A percentile compares a stretch with the other conserved stretches of the same genome.
phyloP scores from a whole-genome alignment of 1,140 invertebrate species.

The Atta cephalotes region DNA sequence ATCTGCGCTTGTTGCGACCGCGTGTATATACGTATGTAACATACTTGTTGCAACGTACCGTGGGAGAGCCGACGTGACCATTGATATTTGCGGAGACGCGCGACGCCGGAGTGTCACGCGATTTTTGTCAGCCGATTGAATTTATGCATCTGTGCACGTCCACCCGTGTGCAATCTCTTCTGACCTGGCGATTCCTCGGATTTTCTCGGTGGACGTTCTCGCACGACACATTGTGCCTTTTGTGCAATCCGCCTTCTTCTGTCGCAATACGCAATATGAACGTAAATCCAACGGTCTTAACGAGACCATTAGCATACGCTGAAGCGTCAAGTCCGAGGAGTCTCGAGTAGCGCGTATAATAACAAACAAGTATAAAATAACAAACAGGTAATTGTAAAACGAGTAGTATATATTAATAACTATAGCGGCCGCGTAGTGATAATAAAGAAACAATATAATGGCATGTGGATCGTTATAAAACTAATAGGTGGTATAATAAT shows the following conservation, averaged over 20 bases:
- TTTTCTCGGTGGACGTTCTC: conserved; percentile 21
- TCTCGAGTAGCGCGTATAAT: conserved; percentile 4
- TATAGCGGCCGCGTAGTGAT: not conserved
- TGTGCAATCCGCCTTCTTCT: conserved; percentile 22
- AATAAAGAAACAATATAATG: conserved; percentile 2
- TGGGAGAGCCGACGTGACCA: conserved; percentile 73
- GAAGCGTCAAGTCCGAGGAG: not conserved
- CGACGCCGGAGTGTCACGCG: conserved; percentile 50
- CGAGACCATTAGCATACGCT: conserved; percentile 59
- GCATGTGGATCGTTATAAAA: conserved; percentile 1
- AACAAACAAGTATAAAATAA: conserved; percentile 42
- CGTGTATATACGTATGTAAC: not conserved
- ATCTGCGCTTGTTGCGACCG: conserved; percentile 8
- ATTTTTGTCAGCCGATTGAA: conserved; percentile 54
- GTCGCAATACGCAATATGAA: conserved; percentile 12
- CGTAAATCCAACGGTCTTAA: conserved; percentile 50
- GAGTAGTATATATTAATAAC: conserved; percentile 30
- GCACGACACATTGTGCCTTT: conserved; percentile 25
- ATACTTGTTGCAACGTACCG: conserved; percentile 39
- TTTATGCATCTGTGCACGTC: conserved; percentile 39
- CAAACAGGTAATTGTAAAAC: conserved; percentile 20
- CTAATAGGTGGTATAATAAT: not conserved
- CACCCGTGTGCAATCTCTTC: conserved; percentile 25
- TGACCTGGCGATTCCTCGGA: not conserved
- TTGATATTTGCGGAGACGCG: conserved; percentile 50